A percentile compares a stretch with the other conserved stretches of the same genome.
phyloP scores from a whole-genome alignment of 2,797 vertebrate genomes.

The Sylvia borin region DNA sequence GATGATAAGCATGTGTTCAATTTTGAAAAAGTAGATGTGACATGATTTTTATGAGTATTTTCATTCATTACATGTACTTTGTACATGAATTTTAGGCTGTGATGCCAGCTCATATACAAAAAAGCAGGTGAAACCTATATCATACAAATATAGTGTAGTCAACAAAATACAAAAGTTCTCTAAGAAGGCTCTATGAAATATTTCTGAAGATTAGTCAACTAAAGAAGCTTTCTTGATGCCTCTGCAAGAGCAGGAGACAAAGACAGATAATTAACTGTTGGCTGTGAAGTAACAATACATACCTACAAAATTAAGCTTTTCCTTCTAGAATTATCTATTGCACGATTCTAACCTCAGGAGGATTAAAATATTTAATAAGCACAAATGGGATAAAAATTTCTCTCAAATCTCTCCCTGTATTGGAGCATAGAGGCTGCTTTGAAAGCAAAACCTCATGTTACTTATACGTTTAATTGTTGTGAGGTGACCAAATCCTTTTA shows the following conservation, averaged over 20 bases:
- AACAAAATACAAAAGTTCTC: background rate
- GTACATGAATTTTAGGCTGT: background rate
- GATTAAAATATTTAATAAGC: background rate
- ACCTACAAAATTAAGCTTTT: background rate
- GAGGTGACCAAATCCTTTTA: background rate
- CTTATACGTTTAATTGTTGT: background rate
- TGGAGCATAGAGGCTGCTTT: background rate
- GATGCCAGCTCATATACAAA: fast-evolving
- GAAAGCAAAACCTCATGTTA: background rate
- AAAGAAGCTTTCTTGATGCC: background rate
- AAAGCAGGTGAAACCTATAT: background rate
- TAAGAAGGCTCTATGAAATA: background rate
- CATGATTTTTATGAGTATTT: background rate
- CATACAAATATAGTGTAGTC: fast-evolving
- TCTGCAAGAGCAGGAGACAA: background rate
- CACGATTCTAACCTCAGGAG: background rate
- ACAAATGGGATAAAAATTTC: background rate
- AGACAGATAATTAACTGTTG: background rate
- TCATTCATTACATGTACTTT: background rate
- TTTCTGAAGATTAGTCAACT: background rate
- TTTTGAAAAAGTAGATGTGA: background rate
- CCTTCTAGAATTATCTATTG: background rate
- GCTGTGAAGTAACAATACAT: background rate
- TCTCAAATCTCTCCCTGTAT: background rate
- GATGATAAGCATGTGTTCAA: fast-evolving